A percentile compares a stretch with the other conserved stretches of the same genome.
These are phyloP conservation scores for Sipunculus nudus DNA, from an alignment of 2,888 invertebrate species.

Conservation along the genomic window DNA sequence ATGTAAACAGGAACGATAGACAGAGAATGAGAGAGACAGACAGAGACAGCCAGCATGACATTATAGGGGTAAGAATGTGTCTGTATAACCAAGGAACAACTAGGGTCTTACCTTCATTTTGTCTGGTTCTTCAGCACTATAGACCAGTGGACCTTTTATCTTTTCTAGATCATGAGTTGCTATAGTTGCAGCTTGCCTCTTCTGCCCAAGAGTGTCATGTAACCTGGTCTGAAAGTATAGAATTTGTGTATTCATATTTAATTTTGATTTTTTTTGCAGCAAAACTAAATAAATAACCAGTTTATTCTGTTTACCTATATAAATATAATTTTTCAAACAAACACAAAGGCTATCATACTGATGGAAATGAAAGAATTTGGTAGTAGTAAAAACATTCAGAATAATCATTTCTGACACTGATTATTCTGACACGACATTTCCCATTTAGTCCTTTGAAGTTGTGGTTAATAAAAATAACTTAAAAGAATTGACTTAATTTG, in stretches of 20 bases:
- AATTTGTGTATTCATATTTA: too few species aligned
- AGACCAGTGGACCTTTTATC: conserved; percentile 72
- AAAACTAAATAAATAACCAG: not conserved
- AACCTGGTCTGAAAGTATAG: conserved; percentile 72
- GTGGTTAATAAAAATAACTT: too few species aligned
- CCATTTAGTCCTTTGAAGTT: too few species aligned
- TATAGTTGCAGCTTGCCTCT: conserved; percentile 80
- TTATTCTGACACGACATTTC: too few species aligned
- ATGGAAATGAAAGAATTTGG: not conserved
- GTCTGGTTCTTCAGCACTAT: conserved; percentile 76
- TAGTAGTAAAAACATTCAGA: too few species aligned
- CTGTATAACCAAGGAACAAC: not conserved
- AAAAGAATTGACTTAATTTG: too few species aligned
- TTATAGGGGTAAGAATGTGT: too few species aligned
- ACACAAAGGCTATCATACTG: not conserved
- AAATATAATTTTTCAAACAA: not conserved
- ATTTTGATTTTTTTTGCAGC: too few species aligned
- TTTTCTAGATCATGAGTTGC: conserved; percentile 83
- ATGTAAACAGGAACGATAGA: too few species aligned
- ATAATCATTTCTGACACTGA: too few species aligned
- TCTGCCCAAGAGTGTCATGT: conserved; percentile 76
- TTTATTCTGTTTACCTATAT: not conserved
- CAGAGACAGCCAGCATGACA: too few species aligned
- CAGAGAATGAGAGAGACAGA: too few species aligned
- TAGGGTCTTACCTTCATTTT: conserved; percentile 71